These are phyloP conservation scores for Zaprionus taronus DNA, from an alignment of 1,140 invertebrate genomes.

Conservation along the genomic window DNA sequence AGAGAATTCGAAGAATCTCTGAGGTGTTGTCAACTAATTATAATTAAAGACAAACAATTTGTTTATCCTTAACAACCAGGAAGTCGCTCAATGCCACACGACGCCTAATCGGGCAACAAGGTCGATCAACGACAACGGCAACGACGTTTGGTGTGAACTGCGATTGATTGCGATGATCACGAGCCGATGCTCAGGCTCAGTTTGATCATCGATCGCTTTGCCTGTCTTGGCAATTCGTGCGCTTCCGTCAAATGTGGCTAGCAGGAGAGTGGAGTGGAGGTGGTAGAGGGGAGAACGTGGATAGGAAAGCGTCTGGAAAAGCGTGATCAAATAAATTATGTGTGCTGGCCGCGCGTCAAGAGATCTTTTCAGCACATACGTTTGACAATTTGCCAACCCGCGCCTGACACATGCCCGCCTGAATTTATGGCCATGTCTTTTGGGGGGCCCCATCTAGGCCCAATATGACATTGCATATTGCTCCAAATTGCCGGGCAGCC, in stretches of 20 bases:
- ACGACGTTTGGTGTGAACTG: slow-evolving; percentile 21
- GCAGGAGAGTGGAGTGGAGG: neutral
- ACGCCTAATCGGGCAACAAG: slow-evolving; percentile 68
- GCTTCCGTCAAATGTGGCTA: slow-evolving; percentile 78
- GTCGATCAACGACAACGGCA: slow-evolving; percentile 5
- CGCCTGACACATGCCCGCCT: slow-evolving; percentile 60
- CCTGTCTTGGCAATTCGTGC: slow-evolving; percentile 59
- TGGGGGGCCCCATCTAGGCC: neutral
- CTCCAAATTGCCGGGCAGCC: slow-evolving; percentile 62
- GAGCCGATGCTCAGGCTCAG: slow-evolving; percentile 13
- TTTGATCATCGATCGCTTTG: slow-evolving; percentile 39
- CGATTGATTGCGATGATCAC: slow-evolving; percentile 40
- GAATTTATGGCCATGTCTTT: slow-evolving; percentile 66
- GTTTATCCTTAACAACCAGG: slow-evolving; percentile 73
- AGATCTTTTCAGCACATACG: slow-evolving; percentile 64
- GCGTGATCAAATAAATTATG: slow-evolving; percentile 53
- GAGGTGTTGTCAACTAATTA: slow-evolving; percentile 33
- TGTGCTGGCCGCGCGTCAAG: slow-evolving; percentile 56
- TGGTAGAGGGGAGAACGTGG: neutral
- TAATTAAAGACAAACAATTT: slow-evolving; percentile 19
- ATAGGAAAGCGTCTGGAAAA: slow-evolving; percentile 23
- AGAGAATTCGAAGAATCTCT: slow-evolving; percentile 9
- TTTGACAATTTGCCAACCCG: slow-evolving; percentile 66
- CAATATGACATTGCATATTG: slow-evolving; percentile 72
- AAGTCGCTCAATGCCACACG: slow-evolving; percentile 41